Conservation (phyloP, 1,140 invertebrate species). For the Drosophila subobscura region DNA sequence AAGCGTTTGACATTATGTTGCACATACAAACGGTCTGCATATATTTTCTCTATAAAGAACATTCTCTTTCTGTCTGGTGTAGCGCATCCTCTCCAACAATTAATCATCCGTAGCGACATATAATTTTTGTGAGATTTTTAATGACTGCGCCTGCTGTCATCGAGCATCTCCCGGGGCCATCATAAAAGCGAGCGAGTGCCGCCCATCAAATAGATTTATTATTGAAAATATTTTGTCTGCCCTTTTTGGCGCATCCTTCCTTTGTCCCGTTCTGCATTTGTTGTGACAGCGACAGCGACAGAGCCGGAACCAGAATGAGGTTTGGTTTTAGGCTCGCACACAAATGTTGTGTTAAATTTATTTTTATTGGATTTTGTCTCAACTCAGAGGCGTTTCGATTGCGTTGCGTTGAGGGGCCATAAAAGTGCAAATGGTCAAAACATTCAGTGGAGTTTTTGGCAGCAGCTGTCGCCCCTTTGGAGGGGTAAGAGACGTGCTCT, state of each 20-base stretch:
- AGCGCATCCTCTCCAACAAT: constrained; percentile 44
- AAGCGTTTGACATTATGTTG: background rate
- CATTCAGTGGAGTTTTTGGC: constrained; percentile 16
- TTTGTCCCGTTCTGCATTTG: constrained; percentile 52
- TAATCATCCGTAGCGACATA: constrained; percentile 69
- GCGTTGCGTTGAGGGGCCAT: constrained; percentile 37
- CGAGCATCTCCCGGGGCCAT: constrained; percentile 52
- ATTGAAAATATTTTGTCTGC: constrained; percentile 79
- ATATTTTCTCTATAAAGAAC: background rate
- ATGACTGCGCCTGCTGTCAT: constrained; percentile 74
- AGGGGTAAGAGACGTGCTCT: too few species aligned
- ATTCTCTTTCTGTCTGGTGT: background rate
- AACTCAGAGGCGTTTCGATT: constrained; percentile 59
- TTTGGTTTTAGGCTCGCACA: constrained; percentile 23
- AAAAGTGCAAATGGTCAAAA: constrained; percentile 70
- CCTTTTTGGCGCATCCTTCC: constrained; percentile 11
- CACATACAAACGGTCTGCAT: too few species aligned
- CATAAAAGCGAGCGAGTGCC: constrained; percentile 59
- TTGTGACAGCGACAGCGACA: constrained; percentile 40
- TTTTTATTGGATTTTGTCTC: constrained; percentile 67
- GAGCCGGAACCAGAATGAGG: constrained; percentile 11
- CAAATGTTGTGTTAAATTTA: constrained; percentile 80
- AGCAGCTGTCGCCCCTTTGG: constrained; percentile 49
- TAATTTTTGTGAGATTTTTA: constrained; percentile 71
- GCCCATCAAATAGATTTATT: constrained; percentile 82